Conservation (phyloP, 2,113 vertebrate species). For the Todiramphus chloris region DNA sequence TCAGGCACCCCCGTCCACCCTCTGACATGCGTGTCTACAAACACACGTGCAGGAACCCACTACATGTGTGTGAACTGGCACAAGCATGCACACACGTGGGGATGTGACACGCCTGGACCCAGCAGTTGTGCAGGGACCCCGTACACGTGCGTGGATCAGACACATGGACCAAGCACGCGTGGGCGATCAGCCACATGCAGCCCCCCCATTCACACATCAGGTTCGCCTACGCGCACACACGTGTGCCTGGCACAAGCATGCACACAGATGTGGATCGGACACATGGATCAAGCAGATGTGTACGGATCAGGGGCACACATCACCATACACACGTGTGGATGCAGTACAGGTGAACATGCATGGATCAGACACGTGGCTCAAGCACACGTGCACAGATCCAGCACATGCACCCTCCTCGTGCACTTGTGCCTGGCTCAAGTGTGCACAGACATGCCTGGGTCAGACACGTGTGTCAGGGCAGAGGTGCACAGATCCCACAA, state of each 20-base stretch:
- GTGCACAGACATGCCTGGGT: background rate
- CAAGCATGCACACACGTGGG: background rate
- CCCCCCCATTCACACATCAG: too few species aligned
- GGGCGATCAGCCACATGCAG: too few species aligned
- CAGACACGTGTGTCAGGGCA: background rate
- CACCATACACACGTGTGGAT: background rate
- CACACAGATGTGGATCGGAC: too few species aligned
- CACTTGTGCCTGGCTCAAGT: background rate
- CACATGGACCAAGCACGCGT: too few species aligned
- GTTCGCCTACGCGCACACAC: background rate
- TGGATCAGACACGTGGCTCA: background rate
- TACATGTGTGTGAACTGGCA: background rate
- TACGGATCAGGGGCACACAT: background rate
- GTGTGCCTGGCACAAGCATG: fast-evolving
- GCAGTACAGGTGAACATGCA: too few species aligned
- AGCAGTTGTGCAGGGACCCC: background rate
- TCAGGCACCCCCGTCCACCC: too few species aligned
- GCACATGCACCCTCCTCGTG: background rate
- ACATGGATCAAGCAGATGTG: too few species aligned
- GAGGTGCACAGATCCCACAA: too few species aligned
- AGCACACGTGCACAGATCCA: background rate
- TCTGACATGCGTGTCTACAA: background rate
- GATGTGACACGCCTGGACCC: background rate
- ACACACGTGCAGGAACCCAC: background rate
- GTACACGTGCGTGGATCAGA: too few species aligned